Evolutionary conservation across 2,113 vertebrate genomes (phyloP).

Genomic region (Petroica traversi): DNA sequence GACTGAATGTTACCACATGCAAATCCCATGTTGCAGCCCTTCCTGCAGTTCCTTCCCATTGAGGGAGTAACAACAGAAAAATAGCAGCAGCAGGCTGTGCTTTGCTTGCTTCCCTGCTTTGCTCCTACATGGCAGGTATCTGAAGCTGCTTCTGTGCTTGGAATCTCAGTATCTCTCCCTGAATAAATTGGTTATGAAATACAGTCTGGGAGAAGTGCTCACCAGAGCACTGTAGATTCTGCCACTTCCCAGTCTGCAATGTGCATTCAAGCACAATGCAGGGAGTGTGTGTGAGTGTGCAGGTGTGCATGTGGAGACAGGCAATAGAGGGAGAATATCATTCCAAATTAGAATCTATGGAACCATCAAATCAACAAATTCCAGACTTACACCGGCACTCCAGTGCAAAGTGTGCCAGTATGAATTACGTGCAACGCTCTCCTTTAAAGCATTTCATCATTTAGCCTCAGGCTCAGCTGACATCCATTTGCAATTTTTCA

Average conservation of each 20-base stretch:
- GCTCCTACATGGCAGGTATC: background rate
- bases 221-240: background rate
- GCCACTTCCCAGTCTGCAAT: background rate
- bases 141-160: background rate
- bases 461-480: background rate
- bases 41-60: background rate
- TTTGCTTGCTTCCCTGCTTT: background rate
- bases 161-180: background rate
- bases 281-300: background rate
- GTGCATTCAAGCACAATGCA: background rate
- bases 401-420: background rate
- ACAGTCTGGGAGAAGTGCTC: background rate
- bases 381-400: background rate
- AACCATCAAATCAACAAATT: background rate
- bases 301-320: background rate
- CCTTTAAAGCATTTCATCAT: background rate
- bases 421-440: background rate
- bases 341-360: background rate
- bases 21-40: background rate
- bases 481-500: constrained; percentile 2
- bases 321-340: background rate
- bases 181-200: background rate
- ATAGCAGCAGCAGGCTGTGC: background rate
- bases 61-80: background rate
- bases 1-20: background rate